Evolutionary conservation across 2,113 vertebrate genomes (phyloP).

Genomic region (Aspiorhynchus laticeps): DNA sequence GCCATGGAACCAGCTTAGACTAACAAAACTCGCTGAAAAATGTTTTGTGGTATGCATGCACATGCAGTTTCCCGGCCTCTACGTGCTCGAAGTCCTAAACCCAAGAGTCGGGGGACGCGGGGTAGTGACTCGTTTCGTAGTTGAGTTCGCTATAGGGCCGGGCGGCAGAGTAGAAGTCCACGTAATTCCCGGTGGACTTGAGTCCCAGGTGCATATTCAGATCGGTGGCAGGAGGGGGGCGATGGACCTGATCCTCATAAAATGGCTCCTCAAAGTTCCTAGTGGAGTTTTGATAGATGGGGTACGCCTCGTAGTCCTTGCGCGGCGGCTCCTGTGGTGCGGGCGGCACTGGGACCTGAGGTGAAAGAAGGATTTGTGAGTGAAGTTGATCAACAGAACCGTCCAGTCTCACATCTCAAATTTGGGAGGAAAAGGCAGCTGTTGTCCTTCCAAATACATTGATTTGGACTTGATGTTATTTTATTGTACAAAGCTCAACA

Average conservation of each 20-base stretch:
- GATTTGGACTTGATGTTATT: neutral
- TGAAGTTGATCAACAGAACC: neutral
- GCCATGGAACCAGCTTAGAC: slow-evolving; percentile 83
- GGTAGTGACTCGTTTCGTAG: slow-evolving; percentile 99
- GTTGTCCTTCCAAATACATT: neutral
- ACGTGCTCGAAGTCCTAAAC: slow-evolving; percentile 79
- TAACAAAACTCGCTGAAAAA: slow-evolving; percentile 84
- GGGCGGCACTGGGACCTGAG: slow-evolving; percentile 87
- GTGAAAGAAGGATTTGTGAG: neutral
- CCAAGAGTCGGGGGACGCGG: slow-evolving; percentile 99
- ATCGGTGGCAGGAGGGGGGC: slow-evolving; percentile 86
- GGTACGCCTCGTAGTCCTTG: slow-evolving; percentile 96
- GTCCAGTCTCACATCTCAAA: neutral
- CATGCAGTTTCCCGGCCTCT: slow-evolving; percentile 80
- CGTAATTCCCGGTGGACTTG: slow-evolving; percentile 99
- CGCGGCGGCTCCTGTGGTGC: slow-evolving; percentile 90
- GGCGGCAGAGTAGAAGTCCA: slow-evolving; percentile 99
- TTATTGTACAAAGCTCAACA: neutral
- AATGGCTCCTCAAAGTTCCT: slow-evolving; percentile 89
- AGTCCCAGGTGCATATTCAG: slow-evolving; percentile 99
- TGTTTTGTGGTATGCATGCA: slow-evolving; percentile 89
- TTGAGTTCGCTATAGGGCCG: slow-evolving; percentile 99
- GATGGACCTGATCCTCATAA: slow-evolving; percentile 90
- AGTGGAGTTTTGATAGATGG: slow-evolving; percentile 90
- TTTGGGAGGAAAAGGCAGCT: neutral